Percentiles rank a stretch among this genome's conserved stretches.
phyloP scores from a whole-genome alignment of 2,113 vertebrate species.

The Corydoras sp. region DNA sequence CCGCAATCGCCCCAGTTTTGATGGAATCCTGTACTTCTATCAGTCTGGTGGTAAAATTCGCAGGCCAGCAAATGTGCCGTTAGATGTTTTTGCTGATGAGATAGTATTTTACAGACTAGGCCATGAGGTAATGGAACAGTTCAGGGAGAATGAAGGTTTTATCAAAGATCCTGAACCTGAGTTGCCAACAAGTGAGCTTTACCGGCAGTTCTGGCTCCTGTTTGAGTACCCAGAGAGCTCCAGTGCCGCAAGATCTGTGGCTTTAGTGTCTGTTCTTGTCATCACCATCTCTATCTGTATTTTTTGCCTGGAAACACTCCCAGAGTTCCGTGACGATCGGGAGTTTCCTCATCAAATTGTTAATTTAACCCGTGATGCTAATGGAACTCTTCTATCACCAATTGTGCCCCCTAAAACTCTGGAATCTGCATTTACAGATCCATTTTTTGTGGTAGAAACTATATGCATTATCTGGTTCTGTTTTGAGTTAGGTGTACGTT shows the following conservation, averaged over 20 bases:
- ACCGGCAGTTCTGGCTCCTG: constrained; percentile 92
- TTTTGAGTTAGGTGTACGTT: constrained; percentile 84
- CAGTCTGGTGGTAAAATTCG: constrained; percentile 90
- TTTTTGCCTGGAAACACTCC: constrained; percentile 94
- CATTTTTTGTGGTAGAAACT: constrained; percentile 93
- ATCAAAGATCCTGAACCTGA: constrained; percentile 83
- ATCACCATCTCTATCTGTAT: constrained; percentile 94
- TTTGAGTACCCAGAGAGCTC: constrained; percentile 97
- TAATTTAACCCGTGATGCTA: constrained; percentile 57
- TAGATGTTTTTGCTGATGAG: constrained; percentile 89
- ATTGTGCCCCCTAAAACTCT: constrained; percentile 49
- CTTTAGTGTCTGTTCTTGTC: constrained; percentile 86
- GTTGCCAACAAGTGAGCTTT: constrained; percentile 82
- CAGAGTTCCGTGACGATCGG: constrained; percentile 84
- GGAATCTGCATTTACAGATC: constrained; percentile 76
- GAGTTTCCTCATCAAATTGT: constrained; percentile 40
- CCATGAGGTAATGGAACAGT: constrained; percentile 89
- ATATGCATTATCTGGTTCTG: constrained; percentile 95
- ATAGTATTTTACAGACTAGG: constrained; percentile 93
- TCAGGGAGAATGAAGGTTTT: constrained; percentile 91
- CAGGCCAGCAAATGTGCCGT: constrained; percentile 87
- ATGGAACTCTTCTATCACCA: constrained; percentile 42
- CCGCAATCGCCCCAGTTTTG: constrained; percentile 92
- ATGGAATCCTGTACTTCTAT: constrained; percentile 94
- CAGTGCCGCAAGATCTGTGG: constrained; percentile 81